phyloP scores from a whole-genome alignment of 2,888 invertebrate genomes.

The Cataglyphis altisquamis region DNA sequence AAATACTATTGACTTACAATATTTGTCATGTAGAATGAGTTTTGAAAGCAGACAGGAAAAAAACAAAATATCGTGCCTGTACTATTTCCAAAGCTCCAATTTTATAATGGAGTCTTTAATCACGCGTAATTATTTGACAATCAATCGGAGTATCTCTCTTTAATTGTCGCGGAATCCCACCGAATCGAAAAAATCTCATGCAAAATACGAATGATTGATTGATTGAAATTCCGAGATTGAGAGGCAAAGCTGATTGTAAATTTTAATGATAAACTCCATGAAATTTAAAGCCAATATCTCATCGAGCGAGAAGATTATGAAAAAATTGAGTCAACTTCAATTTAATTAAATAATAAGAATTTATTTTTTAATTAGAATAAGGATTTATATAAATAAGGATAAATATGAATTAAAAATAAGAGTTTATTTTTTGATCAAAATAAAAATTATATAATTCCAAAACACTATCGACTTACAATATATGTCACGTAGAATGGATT shows the following conservation, averaged over 20 bases:
- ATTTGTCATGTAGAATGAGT: neutral
- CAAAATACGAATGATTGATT: too few species aligned
- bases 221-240: neutral
- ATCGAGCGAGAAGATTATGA: neutral
- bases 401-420: too few species aligned
- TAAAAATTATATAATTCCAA: neutral
- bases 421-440: neutral
- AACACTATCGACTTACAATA: neutral
- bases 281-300: neutral
- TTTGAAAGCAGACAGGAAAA: too few species aligned
- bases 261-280: neutral
- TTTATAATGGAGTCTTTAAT: neutral
- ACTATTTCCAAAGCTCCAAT: neutral
- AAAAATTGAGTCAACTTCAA: neutral
- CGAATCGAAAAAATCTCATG: too few species aligned
- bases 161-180: conserved; percentile 5
- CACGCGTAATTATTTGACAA: neutral
- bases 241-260: neutral
- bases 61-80: neutral
- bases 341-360: neutral
- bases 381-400: neutral
- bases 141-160: neutral
- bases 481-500: neutral
- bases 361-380: neutral
- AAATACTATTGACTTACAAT: neutral